phyloP scores from a whole-genome alignment of 92 coral and sea anemone genomes.

The Montipora capitata region DNA sequence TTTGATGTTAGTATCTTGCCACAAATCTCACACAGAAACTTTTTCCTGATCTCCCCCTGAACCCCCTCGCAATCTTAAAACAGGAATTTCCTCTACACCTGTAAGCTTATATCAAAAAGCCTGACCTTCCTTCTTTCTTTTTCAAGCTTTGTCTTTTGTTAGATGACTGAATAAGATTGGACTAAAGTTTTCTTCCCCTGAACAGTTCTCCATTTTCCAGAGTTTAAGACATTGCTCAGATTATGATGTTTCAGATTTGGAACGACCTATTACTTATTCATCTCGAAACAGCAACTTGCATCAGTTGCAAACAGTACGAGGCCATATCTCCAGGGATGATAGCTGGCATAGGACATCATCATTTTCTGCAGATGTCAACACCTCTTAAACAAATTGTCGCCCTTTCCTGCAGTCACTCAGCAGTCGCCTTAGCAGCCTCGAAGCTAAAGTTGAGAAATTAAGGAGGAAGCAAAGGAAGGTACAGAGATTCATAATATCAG shows the following conservation, averaged over 20 bases:
- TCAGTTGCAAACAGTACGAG: neutral
- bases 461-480: too few relatives aligned
- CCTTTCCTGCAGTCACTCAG: neutral
- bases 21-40: conserved; percentile 36
- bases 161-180: too few relatives aligned
- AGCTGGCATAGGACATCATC: neutral
- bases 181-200: too few relatives aligned
- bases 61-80: conserved; percentile 45
- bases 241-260: conserved; percentile 33
- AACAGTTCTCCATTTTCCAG: conserved; percentile 3
- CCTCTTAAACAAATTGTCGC: neutral
- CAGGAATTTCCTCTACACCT: neutral
- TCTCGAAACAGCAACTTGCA: conserved; percentile 4
- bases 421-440: neutral
- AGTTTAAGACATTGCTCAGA: conserved; percentile 41
- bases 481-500: too few relatives aligned
- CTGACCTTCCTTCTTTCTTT: too few relatives aligned
- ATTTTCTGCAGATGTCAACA: neutral
- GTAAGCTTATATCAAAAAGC: too few relatives aligned
- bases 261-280: conserved; percentile 5
- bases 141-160: too few relatives aligned
- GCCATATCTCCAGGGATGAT: conserved; percentile 20
- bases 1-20: conserved; percentile 11
- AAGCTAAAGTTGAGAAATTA: too few relatives aligned
- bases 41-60: conserved; percentile 27